These are phyloP conservation scores for Oreochromis mossambicus DNA, from an alignment of 2,797 vertebrate genomes.

Conservation along the genomic window DNA sequence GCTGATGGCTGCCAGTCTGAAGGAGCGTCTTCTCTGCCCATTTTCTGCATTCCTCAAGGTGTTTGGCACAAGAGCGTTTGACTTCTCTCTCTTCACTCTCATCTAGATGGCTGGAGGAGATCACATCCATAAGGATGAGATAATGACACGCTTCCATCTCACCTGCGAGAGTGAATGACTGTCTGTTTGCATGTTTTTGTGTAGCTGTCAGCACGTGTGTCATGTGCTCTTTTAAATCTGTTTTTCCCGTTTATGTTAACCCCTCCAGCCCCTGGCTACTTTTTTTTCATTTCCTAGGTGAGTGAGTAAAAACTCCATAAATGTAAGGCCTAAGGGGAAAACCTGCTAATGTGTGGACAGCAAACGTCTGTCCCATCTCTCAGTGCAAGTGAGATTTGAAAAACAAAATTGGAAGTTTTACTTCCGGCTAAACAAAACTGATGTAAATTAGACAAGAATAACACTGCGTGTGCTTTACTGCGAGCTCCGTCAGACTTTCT, in stretches of 20 bases:
- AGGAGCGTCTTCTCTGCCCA: neutral
- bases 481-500: neutral
- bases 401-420: neutral
- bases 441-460: neutral
- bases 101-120: slow-evolving; percentile 9
- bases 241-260: neutral
- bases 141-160: slow-evolving; percentile 24
- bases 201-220: neutral
- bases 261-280: neutral
- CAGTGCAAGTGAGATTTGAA: neutral
- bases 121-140: slow-evolving; percentile 14
- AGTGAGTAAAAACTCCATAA: neutral
- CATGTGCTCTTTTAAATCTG: neutral
- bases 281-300: neutral
- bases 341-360: neutral
- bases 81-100: slow-evolving; percentile 37
- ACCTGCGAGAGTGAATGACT: slow-evolving; percentile 12
- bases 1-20: slow-evolving; percentile 6
- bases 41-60: slow-evolving; percentile 48
- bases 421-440: neutral
- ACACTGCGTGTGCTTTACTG: neutral
- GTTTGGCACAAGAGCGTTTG: slow-evolving; percentile 43
- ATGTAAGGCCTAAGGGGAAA: neutral
- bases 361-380: neutral
- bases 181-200: neutral